Evolutionary conservation across 1,140 invertebrate genomes (phyloP).

Genomic region (Sminthurides bifidus): DNA sequence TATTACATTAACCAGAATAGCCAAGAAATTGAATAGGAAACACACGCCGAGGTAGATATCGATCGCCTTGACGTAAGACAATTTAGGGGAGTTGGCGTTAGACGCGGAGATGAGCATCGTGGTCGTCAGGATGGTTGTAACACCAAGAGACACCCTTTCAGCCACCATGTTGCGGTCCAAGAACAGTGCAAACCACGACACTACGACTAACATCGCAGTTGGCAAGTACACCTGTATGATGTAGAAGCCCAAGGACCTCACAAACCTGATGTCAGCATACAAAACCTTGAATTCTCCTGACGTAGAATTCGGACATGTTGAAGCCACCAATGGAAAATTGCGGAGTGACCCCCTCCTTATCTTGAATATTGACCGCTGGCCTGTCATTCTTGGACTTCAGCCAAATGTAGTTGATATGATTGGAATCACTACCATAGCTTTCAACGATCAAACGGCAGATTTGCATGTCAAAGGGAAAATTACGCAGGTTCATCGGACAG

Average conservation of each 20-base stretch:
- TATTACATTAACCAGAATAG: constrained; percentile 32
- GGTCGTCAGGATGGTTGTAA: constrained; percentile 45
- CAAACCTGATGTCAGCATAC: constrained; percentile 45
- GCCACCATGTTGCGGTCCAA: constrained; percentile 40
- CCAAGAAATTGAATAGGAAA: constrained; percentile 42
- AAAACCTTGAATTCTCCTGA: constrained; percentile 49
- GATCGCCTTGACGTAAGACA: constrained; percentile 41
- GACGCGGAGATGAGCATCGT: constrained; percentile 41
- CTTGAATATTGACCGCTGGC: background rate
- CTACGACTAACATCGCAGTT: constrained; percentile 44
- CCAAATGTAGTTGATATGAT: constrained; percentile 4
- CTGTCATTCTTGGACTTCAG: background rate
- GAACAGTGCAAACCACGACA: constrained; percentile 35
- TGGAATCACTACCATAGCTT: constrained; percentile 14
- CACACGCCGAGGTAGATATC: constrained; percentile 43
- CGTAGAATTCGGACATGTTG: no score
- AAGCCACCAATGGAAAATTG: no score
- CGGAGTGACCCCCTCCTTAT: background rate
- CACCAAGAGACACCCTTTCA: constrained; percentile 46
- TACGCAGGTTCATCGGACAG: constrained; percentile 46
- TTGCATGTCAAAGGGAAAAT: constrained; percentile 45
- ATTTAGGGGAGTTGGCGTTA: constrained; percentile 41
- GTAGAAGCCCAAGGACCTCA: constrained; percentile 44
- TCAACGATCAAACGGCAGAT: constrained; percentile 22
- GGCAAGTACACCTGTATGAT: constrained; percentile 45